phyloP scores from a whole-genome alignment of 2,797 vertebrate species.

The Leptoclinus maculatus region DNA sequence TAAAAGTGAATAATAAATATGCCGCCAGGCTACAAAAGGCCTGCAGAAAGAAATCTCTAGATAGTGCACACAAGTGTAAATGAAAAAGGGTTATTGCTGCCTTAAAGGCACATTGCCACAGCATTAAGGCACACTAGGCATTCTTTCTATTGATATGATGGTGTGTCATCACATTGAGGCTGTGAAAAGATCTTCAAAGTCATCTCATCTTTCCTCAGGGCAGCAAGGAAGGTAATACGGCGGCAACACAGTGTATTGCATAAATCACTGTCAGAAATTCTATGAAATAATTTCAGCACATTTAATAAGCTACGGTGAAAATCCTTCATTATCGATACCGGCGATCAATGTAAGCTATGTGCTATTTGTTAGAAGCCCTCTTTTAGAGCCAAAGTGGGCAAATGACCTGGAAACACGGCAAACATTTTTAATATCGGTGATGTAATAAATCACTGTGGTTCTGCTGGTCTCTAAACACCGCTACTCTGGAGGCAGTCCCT shows the following conservation, averaged over 20 bases:
- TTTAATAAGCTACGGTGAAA: conserved; percentile 51
- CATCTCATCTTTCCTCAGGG: conserved; percentile 50
- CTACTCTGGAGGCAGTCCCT: conserved; percentile 36
- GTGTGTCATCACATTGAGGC: conserved; percentile 50
- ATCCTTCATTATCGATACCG: conserved; percentile 50
- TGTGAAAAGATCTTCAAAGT: conserved; percentile 64
- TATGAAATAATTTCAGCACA: conserved; percentile 41
- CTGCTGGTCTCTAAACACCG: conserved; percentile 40
- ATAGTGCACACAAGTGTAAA: conserved; percentile 24
- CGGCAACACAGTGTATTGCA: conserved; percentile 32
- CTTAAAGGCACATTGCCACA: conserved; percentile 38
- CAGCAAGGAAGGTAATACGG: conserved; percentile 36
- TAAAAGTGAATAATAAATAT: neutral
- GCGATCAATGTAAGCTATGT: conserved; percentile 40
- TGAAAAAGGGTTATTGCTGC: conserved; percentile 27
- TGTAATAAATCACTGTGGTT: conserved; percentile 59
- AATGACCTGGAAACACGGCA: conserved; percentile 53
- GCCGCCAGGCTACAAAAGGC: neutral
- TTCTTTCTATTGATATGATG: conserved; percentile 43
- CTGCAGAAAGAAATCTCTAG: conserved; percentile 4
- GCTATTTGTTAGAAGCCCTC: conserved; percentile 34
- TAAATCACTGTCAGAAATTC: conserved; percentile 63
- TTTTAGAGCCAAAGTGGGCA: conserved; percentile 44
- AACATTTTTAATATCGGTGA: conserved; percentile 51
- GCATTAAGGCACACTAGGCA: conserved; percentile 31